phyloP scores from a whole-genome alignment of 2,113 vertebrate genomes.

The Ctenomys sociabilis region DNA sequence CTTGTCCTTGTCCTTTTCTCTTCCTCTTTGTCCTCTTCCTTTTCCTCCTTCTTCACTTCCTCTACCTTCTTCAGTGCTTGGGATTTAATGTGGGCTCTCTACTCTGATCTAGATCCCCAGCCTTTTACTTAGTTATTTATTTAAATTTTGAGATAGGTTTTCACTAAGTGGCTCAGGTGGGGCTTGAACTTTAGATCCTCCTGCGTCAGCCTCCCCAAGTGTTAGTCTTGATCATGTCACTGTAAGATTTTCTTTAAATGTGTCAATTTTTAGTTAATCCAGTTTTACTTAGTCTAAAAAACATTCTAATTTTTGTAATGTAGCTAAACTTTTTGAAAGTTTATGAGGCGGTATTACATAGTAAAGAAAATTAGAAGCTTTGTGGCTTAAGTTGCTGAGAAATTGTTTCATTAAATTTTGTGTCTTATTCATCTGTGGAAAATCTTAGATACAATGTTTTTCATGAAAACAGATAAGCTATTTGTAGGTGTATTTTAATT shows the following conservation, averaged over 20 bases:
- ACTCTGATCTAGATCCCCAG: neutral
- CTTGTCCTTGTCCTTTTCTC: neutral
- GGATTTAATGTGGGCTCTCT: neutral
- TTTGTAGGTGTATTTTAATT: constrained; percentile 54
- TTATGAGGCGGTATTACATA: neutral
- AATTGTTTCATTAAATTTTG: constrained; percentile 45
- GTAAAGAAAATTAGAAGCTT: constrained; percentile 31
- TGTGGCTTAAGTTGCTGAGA: constrained; percentile 25
- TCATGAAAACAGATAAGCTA: neutral
- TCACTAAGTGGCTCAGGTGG: neutral
- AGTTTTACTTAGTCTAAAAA: neutral
- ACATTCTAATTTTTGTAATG: constrained; percentile 25
- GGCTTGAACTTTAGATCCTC: neutral
- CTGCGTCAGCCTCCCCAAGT: neutral
- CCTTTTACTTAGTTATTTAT: neutral
- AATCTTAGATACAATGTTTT: constrained; percentile 18
- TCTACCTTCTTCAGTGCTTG: neutral
- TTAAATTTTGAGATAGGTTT: neutral
- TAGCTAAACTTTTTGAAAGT: neutral
- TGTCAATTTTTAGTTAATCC: constrained; percentile 11
- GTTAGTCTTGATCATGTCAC: neutral
- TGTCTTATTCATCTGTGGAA: constrained; percentile 37
- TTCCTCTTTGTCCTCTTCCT: neutral
- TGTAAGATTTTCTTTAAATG: neutral
- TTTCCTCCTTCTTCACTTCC: neutral